These are phyloP conservation scores for Urocolius indicus DNA, from an alignment of 2,113 vertebrate genomes.

Conservation along the genomic window DNA sequence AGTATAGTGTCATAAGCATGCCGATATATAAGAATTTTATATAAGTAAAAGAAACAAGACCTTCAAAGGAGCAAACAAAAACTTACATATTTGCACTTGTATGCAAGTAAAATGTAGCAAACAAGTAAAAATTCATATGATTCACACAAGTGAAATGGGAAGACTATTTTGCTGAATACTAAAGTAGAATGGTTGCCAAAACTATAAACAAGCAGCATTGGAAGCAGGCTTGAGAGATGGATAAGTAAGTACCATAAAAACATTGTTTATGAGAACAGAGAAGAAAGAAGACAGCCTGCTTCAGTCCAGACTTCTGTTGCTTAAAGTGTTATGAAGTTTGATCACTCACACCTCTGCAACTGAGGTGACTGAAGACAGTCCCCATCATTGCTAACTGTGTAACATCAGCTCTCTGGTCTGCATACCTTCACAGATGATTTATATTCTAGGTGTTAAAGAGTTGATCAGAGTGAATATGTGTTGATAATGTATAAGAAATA, in stretches of 20 bases:
- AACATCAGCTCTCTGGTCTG: background rate
- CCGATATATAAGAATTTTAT: fast-evolving
- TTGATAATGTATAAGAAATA: background rate
- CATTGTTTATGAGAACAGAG: background rate
- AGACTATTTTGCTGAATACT: background rate
- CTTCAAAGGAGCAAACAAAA: background rate
- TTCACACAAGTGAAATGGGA: background rate
- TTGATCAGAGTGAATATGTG: background rate
- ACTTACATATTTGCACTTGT: fast-evolving
- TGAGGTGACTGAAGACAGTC: background rate
- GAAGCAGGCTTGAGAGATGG: background rate
- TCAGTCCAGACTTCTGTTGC: background rate
- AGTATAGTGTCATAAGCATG: background rate
- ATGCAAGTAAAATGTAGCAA: background rate
- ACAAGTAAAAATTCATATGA: background rate
- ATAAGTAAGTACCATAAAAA: background rate
- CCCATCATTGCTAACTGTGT: background rate
- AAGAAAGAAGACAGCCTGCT: background rate
- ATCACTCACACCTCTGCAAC: background rate
- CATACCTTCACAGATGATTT: background rate
- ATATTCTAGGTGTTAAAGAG: background rate
- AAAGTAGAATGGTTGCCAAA: background rate
- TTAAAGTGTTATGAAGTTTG: background rate
- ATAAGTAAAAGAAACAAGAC: background rate
- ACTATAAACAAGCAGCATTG: background rate